Conservation (phyloP, 1,140 invertebrate species). For the Aphaenogaster rudis region DNA sequence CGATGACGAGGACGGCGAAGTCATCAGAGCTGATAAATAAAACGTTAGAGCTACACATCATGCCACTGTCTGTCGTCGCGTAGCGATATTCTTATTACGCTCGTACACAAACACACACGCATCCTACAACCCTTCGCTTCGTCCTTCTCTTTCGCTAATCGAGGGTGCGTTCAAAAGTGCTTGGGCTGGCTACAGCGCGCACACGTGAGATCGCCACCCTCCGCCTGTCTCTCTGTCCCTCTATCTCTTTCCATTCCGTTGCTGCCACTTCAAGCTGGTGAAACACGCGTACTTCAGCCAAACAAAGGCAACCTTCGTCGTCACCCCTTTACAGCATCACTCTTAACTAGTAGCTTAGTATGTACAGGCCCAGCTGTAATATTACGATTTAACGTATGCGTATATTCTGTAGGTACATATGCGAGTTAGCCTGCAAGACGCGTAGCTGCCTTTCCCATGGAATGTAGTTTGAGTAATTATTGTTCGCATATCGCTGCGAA, state of each 20-base stretch:
- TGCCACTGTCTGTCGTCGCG: slow-evolving; percentile 75
- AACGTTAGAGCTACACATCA: slow-evolving; percentile 80
- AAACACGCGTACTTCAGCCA: slow-evolving; percentile 80
- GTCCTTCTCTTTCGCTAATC: slow-evolving; percentile 59
- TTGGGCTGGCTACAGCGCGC: slow-evolving; percentile 54
- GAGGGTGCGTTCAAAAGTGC: slow-evolving; percentile 67
- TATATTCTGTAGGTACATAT: slow-evolving; percentile 14
- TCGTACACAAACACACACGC: background rate
- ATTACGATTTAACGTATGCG: slow-evolving; percentile 57
- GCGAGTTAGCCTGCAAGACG: slow-evolving; percentile 4
- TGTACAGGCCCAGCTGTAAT: slow-evolving; percentile 63
- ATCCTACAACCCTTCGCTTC: slow-evolving; percentile 66
- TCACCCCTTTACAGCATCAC: slow-evolving; percentile 64
- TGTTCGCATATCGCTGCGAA: slow-evolving; percentile 29
- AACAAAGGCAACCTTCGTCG: slow-evolving; percentile 81
- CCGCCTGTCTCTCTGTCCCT: slow-evolving; percentile 19
- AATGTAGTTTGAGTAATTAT: slow-evolving; percentile 60
- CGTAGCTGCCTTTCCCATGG: background rate
- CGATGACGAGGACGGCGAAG: slow-evolving; percentile 78
- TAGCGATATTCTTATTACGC: slow-evolving; percentile 79
- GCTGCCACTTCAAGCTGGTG: slow-evolving; percentile 65
- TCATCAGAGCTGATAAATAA: slow-evolving; percentile 86
- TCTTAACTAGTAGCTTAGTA: slow-evolving; percentile 67
- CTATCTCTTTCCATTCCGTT: slow-evolving; percentile 33
- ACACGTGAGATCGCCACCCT: slow-evolving; percentile 65